Percentiles rank a stretch among this genome's conserved stretches.
Evolutionary conservation across 2,797 vertebrate species (phyloP).

Genomic region (Apogon talboti): DNA sequence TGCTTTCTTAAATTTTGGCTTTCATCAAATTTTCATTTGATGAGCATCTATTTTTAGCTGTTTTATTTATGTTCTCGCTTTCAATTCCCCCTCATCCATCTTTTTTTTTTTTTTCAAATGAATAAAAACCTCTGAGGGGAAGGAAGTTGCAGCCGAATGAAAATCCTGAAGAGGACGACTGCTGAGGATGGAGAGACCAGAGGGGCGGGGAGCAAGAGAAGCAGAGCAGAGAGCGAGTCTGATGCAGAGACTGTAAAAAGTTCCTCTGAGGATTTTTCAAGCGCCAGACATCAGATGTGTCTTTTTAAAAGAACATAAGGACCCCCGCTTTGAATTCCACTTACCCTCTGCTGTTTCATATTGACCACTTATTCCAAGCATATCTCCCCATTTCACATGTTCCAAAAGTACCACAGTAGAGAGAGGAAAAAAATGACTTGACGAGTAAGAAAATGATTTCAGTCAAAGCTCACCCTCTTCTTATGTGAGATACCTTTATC

Average conservation of each 20-base stretch:
- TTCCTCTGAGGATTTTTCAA: conserved; percentile 47
- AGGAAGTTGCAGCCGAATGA: conserved; percentile 35
- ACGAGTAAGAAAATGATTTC: conserved; percentile 16
- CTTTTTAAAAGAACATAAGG: conserved; percentile 47
- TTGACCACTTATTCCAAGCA: conserved; percentile 48
- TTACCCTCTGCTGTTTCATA: conserved; percentile 38
- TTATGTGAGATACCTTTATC: conserved; percentile 5
- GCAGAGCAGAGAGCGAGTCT: conserved; percentile 6
- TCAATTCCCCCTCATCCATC: conserved; percentile 18
- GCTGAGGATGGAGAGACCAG: conserved; percentile 14
- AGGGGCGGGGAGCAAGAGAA: neutral
- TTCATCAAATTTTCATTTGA: conserved; percentile 64
- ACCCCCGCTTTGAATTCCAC: conserved; percentile 12
- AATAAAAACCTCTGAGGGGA: conserved; percentile 38
- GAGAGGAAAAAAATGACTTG: conserved; percentile 1
- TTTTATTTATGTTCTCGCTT: conserved; percentile 57
- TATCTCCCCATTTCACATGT: conserved; percentile 22
- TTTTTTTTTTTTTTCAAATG: conserved; percentile 35
- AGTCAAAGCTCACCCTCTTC: neutral
- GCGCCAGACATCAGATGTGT: conserved; percentile 64
- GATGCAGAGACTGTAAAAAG: conserved; percentile 34
- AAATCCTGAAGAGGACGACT: conserved; percentile 21
- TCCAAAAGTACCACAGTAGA: conserved; percentile 25
- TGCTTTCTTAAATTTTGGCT: conserved; percentile 48
- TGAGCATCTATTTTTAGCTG: conserved; percentile 65